Evolutionary conservation across 1,140 invertebrate species (phyloP), one percentile per base, ranked within the genome.

Genomic region (Aplysia californica): DNA sequence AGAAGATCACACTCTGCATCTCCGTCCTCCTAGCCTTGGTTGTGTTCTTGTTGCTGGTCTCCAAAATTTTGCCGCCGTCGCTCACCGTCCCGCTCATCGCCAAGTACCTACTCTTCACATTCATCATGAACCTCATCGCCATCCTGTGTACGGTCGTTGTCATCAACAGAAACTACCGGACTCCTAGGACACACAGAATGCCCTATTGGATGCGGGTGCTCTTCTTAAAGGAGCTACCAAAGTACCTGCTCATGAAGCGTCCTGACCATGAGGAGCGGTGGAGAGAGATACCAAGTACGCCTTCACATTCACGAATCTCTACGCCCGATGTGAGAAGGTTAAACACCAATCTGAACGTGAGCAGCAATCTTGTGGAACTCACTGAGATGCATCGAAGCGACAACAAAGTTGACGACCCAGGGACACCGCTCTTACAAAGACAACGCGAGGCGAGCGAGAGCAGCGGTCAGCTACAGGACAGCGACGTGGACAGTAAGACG

Each of bases 51-150:
- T 79, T 90, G 68, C 79, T 89, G 10, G 88, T 90, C 20, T 88
- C 88, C 5, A 89, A 90, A 38, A 88, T 83, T 61, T 87, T 90
- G 83, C 89, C 89, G 0, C 87, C 89, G n/a, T 88, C 87, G 21
- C 87, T 90, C 66, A 86, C 86, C 75, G 85, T 90, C n/a, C 89
- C 89, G n/a, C 76, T 90, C 15, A 96, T 99, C 95, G 97, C 97
- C 98, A 94, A 90, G 83, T 83, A 65, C 91, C 92, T 99, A 64
- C 92, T 99, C 2, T 99, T 99, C 90, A 99, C 98, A 36, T 99
- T 99, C 91, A 98, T 99, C 76, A 99, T 99, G 96, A 99, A 99
- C 90, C 98, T 98, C 26, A 95, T 99, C 81, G 98, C 97, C 92
- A 99, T 99, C 91, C 91, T 99, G 73, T 96, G 99, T 6, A 99